Conservation (phyloP, 2,113 vertebrate genomes). For the Clinocottus analis region DNA sequence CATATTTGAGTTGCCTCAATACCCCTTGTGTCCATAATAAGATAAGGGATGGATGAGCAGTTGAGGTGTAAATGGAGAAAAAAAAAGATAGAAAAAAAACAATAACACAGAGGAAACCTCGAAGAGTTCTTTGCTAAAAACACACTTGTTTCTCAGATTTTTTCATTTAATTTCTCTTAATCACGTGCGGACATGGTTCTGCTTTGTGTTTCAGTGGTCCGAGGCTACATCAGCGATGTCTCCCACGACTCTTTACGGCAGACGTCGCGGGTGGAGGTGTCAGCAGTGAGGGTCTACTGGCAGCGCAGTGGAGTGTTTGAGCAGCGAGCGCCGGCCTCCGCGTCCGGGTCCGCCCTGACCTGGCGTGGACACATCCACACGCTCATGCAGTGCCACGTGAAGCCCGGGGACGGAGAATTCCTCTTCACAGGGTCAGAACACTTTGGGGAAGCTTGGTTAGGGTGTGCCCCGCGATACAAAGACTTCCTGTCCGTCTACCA, state of each 20-base stretch:
- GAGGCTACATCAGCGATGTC: constrained; percentile 83
- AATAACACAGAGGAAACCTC: neutral
- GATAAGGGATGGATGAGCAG: neutral
- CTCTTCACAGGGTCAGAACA: constrained; percentile 88
- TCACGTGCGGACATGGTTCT: neutral
- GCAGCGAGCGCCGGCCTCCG: constrained; percentile 48
- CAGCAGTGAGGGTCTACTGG: constrained; percentile 75
- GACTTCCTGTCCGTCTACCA: constrained; percentile 83
- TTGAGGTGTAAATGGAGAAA: constrained; percentile 43
- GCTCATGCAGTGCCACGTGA: constrained; percentile 81
- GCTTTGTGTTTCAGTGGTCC: constrained; percentile 78
- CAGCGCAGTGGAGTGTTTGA: constrained; percentile 84
- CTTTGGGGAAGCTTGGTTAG: constrained; percentile 89
- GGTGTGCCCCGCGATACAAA: constrained; percentile 87
- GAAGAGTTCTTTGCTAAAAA: constrained; percentile 33
- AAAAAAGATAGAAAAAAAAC: neutral
- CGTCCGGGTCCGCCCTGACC: neutral
- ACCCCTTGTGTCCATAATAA: constrained; percentile 33
- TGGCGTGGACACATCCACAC: constrained; percentile 82
- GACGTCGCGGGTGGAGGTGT: constrained; percentile 80
- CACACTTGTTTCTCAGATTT: neutral
- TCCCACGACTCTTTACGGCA: constrained; percentile 76
- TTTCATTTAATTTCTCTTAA: neutral
- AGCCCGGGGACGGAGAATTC: constrained; percentile 85
- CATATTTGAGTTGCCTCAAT: too few relatives aligned